Evolutionary conservation across 1,140 invertebrate species (phyloP).

Genomic region (Hermatobates lingyangjiaoensis): DNA sequence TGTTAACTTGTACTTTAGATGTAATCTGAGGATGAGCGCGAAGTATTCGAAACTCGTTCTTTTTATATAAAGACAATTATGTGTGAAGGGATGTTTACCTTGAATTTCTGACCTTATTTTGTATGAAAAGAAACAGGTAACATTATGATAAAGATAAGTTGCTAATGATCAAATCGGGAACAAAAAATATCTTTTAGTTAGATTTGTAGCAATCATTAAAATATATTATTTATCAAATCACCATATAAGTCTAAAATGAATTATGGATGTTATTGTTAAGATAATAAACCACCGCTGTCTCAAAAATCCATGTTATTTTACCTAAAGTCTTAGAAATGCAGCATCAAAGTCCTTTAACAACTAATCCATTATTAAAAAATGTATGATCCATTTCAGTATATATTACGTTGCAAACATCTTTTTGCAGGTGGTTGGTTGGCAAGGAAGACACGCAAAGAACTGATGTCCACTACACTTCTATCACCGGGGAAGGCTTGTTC

Average conservation of each 20-base stretch:
- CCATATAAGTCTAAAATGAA: not conserved
- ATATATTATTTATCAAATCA: too few species aligned
- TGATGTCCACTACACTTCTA: slow-evolving; percentile 61
- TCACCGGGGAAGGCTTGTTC: slow-evolving; percentile 66
- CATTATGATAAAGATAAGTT: too few species aligned
- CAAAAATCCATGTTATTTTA: not conserved
- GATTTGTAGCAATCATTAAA: too few species aligned
- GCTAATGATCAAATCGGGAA: too few species aligned
- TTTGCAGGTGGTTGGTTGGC: slow-evolving; percentile 49
- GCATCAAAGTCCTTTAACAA: not conserved
- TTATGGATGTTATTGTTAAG: not conserved
- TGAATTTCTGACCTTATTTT: too few species aligned
- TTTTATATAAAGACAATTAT: too few species aligned
- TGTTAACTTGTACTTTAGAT: too few species aligned
- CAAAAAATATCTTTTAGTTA: too few species aligned
- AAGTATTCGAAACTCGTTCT: too few species aligned
- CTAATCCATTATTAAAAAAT: not conserved
- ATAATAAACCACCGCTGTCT: not conserved
- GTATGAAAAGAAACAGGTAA: too few species aligned
- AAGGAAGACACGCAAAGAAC: slow-evolving; percentile 50
- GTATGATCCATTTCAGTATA: not conserved
- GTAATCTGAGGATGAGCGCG: too few species aligned
- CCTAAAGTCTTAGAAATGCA: not conserved
- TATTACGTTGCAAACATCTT: not conserved
- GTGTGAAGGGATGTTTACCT: too few species aligned